Evolutionary conservation across 1,140 invertebrate genomes (phyloP), one percentile per base, ranked within the genome.

Genomic region (Pentalonia nigronervosa): DNA sequence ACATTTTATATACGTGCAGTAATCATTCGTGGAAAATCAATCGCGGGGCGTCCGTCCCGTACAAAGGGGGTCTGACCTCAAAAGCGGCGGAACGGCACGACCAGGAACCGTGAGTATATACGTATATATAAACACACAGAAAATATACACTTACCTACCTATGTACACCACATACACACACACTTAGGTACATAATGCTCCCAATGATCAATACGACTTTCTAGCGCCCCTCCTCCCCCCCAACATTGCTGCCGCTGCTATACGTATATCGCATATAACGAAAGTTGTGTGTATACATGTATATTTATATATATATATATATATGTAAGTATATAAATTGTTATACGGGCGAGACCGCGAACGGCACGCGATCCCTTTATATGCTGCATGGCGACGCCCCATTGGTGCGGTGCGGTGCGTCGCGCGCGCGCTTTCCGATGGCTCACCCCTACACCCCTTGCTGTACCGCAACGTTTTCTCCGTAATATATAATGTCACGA

Each of bases 201-300:
- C n/a, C 91, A 36, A 81, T 92, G 91, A 92, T 92, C 91, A 92
- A 92, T 92, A 92, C 91, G 45, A 92, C 91, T 92, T 92, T 92
- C 60, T 92, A 83, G 60, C 91, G 76, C 76, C 76, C 91, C 30
- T 21, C 8, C 34, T 4, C 23, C 36, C 30, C 56, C 41, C 60
- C 9, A 4, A 1, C 91, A 17, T 8, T 21, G 23, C 36, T 41
- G 83, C 88, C 88, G 20, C 36, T 41, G 14, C 45, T 86, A 30
- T 47, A 45, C 30, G 6, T 48, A 50, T 50, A 50, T 8, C 23
- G 17, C 9, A 89, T 89, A 89, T 21, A 88, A 88, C 47, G 47
- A 30, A 48, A 88, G 86, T 48, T 48, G 86, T 76, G 30, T n/a
- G 30, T n/a, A 17, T n/a, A n/a, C 21, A 83, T 14, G 20, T 67